Percentiles rank a stretch among this genome's conserved stretches.
These are phyloP conservation scores for Camponotus vicinus DNA, from an alignment of 1,140 invertebrate species.

Conservation along the genomic window DNA sequence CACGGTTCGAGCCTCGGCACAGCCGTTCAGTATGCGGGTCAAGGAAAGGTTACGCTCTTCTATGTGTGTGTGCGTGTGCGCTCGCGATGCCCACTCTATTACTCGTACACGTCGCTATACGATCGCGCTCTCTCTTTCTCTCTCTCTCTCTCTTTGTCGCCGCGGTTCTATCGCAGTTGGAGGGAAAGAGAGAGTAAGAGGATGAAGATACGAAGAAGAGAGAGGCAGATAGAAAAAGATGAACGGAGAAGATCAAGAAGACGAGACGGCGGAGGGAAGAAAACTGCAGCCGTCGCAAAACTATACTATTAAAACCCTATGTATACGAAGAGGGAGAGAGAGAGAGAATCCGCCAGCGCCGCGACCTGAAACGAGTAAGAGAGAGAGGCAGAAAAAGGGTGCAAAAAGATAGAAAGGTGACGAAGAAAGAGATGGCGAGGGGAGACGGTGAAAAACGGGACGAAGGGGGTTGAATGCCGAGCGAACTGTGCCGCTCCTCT, in stretches of 20 bases:
- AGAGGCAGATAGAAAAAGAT: conserved; percentile 32
- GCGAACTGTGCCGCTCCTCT: conserved; percentile 42
- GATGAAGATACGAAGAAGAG: conserved; percentile 35
- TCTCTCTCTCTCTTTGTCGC: background rate
- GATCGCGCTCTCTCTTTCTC: background rate
- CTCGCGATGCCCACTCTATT: conserved; percentile 81
- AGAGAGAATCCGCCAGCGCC: conserved; percentile 41
- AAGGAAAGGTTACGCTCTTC: conserved; percentile 86
- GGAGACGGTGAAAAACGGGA: background rate
- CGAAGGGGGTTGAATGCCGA: conserved; percentile 17
- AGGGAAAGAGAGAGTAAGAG: conserved; percentile 34
- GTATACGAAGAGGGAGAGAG: conserved; percentile 47
- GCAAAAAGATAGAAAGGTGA: background rate
- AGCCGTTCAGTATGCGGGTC: conserved; percentile 87
- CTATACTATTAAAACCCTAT: conserved; percentile 81
- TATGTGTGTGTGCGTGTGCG: conserved; percentile 72
- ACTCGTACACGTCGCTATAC: conserved; percentile 56
- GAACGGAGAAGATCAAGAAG: conserved; percentile 16
- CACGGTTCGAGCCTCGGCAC: conserved; percentile 86
- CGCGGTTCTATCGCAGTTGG: conserved; percentile 40
- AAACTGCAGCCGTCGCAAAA: conserved; percentile 74
- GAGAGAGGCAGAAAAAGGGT: background rate
- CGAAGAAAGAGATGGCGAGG: background rate
- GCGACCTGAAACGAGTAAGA: conserved; percentile 1
- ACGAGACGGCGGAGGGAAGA: background rate